Evolutionary conservation across 2,113 vertebrate species (phyloP).

Genomic region (Chlorocebus sabaeus): DNA sequence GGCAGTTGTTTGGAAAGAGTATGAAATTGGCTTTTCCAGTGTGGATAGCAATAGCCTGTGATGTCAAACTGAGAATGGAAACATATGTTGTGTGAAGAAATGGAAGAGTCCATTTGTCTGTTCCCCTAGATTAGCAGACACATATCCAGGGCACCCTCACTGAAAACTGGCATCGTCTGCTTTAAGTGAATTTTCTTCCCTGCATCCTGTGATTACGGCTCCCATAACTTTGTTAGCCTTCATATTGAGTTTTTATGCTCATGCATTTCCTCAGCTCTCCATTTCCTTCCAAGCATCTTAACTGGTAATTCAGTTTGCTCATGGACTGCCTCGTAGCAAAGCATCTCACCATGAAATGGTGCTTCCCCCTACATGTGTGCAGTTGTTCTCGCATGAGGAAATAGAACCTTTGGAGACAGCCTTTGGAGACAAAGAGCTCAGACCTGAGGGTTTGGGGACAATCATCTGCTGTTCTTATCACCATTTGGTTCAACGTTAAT

Average conservation of each 20-base stretch:
- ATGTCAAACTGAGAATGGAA: background rate
- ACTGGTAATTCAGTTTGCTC: constrained; percentile 63
- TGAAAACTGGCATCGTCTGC: background rate
- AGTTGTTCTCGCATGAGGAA: background rate
- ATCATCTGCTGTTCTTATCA: background rate
- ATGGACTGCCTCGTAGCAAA: background rate
- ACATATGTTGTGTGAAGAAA: background rate
- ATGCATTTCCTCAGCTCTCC: constrained; percentile 50
- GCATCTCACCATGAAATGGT: fast-evolving
- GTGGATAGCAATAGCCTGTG: background rate
- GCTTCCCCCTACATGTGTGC: fast-evolving
- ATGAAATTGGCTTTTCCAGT: background rate
- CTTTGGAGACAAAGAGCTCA: background rate
- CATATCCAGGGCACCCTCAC: background rate
- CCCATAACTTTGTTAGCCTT: constrained; percentile 56
- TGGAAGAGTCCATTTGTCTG: background rate
- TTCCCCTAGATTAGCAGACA: background rate
- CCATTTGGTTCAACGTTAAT: background rate
- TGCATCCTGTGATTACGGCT: constrained; percentile 61
- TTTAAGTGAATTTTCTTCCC: constrained; percentile 71
- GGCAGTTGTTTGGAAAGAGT: background rate
- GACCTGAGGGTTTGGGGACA: background rate
- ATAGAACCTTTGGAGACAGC: background rate
- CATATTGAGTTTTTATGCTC: constrained; percentile 57
- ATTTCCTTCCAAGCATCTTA: constrained; percentile 49